These are phyloP conservation scores for Larimichthys crocea DNA, from an alignment of 2,113 vertebrate species.

Conservation along the genomic window DNA sequence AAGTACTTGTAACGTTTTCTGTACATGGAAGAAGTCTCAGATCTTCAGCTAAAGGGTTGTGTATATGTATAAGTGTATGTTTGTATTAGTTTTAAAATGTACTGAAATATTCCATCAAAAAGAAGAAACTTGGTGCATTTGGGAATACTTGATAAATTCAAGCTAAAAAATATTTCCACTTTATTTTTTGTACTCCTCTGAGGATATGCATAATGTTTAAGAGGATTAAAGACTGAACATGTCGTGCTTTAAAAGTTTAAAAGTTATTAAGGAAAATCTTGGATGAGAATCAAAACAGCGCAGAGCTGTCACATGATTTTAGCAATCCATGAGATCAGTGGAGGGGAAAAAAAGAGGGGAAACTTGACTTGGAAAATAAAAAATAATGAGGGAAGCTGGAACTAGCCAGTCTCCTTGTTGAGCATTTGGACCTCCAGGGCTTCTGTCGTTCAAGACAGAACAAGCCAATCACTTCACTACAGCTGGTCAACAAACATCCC, in stretches of 20 bases:
- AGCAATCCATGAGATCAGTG: conserved; percentile 38
- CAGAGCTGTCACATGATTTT: conserved; percentile 36
- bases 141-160: conserved; percentile 1
- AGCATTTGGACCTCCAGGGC: conserved; percentile 37
- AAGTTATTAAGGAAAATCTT: conserved; percentile 24
- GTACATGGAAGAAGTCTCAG: too few species aligned
- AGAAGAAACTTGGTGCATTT: not conserved
- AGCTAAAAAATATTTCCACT: conserved; percentile 16
- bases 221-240: conserved; percentile 8
- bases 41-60: too few species aligned
- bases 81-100: conserved; percentile 3
- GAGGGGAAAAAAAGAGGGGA: conserved; percentile 24
- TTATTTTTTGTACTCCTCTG: not conserved
- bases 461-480: conserved; percentile 64
- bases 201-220: conserved; percentile 9
- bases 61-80: not conserved
- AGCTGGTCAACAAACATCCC: conserved; percentile 55
- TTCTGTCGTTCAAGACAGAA: conserved; percentile 58
- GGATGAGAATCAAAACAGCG: conserved; percentile 4
- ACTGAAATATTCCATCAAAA: not conserved
- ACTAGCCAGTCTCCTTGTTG: conserved; percentile 38
- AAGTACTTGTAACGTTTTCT: too few species aligned
- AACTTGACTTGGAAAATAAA: conserved; percentile 52
- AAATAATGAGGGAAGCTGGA: conserved; percentile 60
- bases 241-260: conserved; percentile 11